These are phyloP conservation scores for Neolamprologus multifasciatus DNA, from an alignment of 2,797 vertebrate genomes.

Conservation along the genomic window DNA sequence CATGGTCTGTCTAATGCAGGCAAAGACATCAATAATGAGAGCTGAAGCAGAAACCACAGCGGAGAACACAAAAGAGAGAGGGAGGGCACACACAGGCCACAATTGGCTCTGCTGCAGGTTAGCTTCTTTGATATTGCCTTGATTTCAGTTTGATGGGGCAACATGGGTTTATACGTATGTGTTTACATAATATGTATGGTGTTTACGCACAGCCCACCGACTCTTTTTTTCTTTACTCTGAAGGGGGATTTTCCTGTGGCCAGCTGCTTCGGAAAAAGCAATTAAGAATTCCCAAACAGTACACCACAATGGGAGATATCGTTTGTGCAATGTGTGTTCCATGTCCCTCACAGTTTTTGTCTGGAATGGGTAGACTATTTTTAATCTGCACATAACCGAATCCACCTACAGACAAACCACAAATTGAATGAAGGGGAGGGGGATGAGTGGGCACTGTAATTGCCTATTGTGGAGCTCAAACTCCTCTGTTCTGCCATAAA, in stretches of 20 bases:
- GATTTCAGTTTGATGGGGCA: slow-evolving; percentile 68
- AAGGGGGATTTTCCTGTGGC: slow-evolving; percentile 78
- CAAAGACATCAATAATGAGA: slow-evolving; percentile 65
- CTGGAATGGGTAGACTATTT: slow-evolving; percentile 72
- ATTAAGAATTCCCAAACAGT: slow-evolving; percentile 78
- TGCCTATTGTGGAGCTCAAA: slow-evolving; percentile 68
- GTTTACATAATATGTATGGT: slow-evolving; percentile 63
- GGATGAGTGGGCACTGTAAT: slow-evolving; percentile 59
- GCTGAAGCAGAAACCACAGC: slow-evolving; percentile 68
- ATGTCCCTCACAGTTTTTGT: slow-evolving; percentile 61
- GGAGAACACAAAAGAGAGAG: slow-evolving; percentile 49
- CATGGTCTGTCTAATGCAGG: slow-evolving; percentile 51
- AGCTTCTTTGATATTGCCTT: slow-evolving; percentile 62
- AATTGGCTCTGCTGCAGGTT: slow-evolving; percentile 67
- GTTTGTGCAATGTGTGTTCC: slow-evolving; percentile 68
- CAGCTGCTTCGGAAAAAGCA: slow-evolving; percentile 74
- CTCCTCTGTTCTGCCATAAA: slow-evolving; percentile 67
- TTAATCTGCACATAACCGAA: slow-evolving; percentile 69
- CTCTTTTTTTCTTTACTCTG: slow-evolving; percentile 57
- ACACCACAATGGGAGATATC: slow-evolving; percentile 75
- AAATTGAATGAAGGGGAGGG: slow-evolving; percentile 62
- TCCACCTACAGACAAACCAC: slow-evolving; percentile 72
- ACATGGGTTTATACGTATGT: slow-evolving; percentile 57
- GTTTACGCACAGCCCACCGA: slow-evolving; percentile 64
- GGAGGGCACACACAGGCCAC: slow-evolving; percentile 50